A percentile compares a stretch with the other conserved stretches of the same genome.
Evolutionary conservation across 2,797 vertebrate species (phyloP).

Genomic region (Botia kubotai): DNA sequence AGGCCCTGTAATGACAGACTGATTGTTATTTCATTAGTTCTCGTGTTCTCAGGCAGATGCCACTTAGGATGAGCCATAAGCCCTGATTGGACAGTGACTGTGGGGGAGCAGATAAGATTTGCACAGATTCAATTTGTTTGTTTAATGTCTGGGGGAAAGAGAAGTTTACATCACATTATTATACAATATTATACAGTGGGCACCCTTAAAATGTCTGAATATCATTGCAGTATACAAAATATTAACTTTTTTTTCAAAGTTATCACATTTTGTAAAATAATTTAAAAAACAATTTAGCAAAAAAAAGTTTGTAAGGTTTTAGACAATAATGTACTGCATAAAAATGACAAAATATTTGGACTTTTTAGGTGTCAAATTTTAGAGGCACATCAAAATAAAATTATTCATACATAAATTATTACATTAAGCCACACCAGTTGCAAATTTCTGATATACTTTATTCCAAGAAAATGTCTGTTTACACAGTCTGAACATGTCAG

Average conservation of each 20-base stretch:
- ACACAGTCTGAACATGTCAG: slow-evolving; percentile 53
- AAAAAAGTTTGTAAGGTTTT: too few relatives aligned
- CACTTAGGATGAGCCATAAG: slow-evolving; percentile 75
- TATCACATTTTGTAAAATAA: too few relatives aligned
- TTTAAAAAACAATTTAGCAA: too few relatives aligned
- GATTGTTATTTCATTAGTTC: slow-evolving; percentile 84
- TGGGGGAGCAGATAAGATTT: slow-evolving; percentile 69
- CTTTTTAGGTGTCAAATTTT: too few relatives aligned
- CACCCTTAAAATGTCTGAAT: slow-evolving; percentile 13
- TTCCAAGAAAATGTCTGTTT: slow-evolving; percentile 41
- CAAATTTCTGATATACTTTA: background rate
- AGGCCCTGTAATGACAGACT: slow-evolving; percentile 77
- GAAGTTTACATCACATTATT: slow-evolving; percentile 4
- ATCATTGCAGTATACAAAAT: slow-evolving; percentile 10
- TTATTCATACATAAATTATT: too few relatives aligned
- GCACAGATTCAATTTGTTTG: slow-evolving; percentile 70
- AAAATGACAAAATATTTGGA: too few relatives aligned
- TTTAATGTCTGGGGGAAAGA: slow-evolving; percentile 27
- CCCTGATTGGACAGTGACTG: slow-evolving; percentile 74
- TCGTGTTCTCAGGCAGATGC: slow-evolving; percentile 82
- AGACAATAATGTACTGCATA: too few relatives aligned
- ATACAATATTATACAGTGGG: slow-evolving; percentile 20
- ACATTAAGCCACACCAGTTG: too few relatives aligned
- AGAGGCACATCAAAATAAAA: too few relatives aligned
- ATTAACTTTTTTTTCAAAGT: slow-evolving; percentile 4